Base-by-base conservation (phyloP, 2,888 invertebrate genomes). In the Drosophila diplacantha region DNA sequence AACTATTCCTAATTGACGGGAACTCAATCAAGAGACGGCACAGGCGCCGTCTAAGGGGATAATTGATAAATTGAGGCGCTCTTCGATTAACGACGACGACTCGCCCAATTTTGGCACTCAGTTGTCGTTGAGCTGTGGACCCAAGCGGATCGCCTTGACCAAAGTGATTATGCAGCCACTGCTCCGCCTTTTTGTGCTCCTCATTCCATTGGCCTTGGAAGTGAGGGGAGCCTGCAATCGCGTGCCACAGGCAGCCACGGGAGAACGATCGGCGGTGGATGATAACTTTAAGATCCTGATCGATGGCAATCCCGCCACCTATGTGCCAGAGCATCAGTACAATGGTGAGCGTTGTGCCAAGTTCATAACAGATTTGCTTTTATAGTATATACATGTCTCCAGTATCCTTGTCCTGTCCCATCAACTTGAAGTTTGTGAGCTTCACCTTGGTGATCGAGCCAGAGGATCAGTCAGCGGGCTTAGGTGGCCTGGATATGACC, bases 361-460 rank as follows among this genome's bases (percentile, higher is more conserved):
- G 2, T 11, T 2, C 3, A 2, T 0, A 3, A 16, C 1, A 9
- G 5, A 12, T 18, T 12, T 29, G 9, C 9, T 9, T 29, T 35
- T 8, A 31, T 39, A 22, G 8, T 7, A 20, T 14, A 7, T 9
- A 34, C 8, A 5, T 20, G 12, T 26, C 29, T 26, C 75, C 87
- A 93, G 93, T 93, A 32, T 90, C 92, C 0, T 87, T 94, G 24
- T 90, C 91, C 85, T 93, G 93, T 35, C 89, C 91, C 1, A 89
- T 90, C 52, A 90, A 90, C 20, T 90, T 93, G 55, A 93, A 93
- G 72, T 96, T 97, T 85, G 91, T 91, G 5, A 94, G 95, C 12
- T 96, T 97, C 84, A 92, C 93, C 65, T 89, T 98, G 74, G 93
- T 94, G 75, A 93, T 93, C 5, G 95, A 96, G 76, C 92, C 92